These are phyloP conservation scores for Lordiphosa mommai DNA, from an alignment of 1,140 invertebrate species.

Conservation along the genomic window DNA sequence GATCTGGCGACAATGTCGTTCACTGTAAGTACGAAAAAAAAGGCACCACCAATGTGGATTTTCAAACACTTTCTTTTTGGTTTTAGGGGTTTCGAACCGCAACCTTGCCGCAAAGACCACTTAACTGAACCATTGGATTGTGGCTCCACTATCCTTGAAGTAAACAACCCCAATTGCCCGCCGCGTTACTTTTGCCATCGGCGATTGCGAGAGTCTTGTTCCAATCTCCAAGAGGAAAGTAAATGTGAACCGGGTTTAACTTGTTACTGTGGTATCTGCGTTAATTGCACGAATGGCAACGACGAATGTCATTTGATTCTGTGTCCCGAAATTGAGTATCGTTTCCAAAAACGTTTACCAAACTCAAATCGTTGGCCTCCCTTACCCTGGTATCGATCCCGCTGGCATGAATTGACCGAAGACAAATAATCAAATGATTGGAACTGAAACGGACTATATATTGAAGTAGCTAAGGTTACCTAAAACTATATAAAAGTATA, in stretches of 20 bases:
- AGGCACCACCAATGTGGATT: no score
- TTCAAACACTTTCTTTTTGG: neutral
- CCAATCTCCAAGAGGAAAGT: neutral
- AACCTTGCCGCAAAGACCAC: neutral
- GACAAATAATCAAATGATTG: neutral
- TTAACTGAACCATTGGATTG: neutral
- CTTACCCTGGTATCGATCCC: constrained; percentile 10
- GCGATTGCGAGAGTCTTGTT: constrained; percentile 5
- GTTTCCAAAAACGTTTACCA: neutral
- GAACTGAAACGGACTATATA: no score
- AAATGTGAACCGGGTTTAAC: constrained; percentile 1
- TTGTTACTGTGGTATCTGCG: constrained; percentile 8
- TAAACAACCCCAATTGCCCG: neutral
- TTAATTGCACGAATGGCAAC: neutral
- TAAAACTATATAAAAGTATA: no score
- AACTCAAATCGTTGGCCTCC: neutral
- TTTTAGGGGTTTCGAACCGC: neutral
- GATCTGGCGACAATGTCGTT: constrained; percentile 15
- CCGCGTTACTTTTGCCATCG: constrained; percentile 8
- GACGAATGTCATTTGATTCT: neutral
- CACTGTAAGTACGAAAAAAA: constrained; percentile 12
- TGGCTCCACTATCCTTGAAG: neutral
- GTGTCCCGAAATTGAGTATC: neutral
- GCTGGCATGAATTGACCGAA: constrained; percentile 4
- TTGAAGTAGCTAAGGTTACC: no score